These are phyloP conservation scores for Bombus balteatus DNA, from an alignment of 1,140 invertebrate species.

Conservation along the genomic window DNA sequence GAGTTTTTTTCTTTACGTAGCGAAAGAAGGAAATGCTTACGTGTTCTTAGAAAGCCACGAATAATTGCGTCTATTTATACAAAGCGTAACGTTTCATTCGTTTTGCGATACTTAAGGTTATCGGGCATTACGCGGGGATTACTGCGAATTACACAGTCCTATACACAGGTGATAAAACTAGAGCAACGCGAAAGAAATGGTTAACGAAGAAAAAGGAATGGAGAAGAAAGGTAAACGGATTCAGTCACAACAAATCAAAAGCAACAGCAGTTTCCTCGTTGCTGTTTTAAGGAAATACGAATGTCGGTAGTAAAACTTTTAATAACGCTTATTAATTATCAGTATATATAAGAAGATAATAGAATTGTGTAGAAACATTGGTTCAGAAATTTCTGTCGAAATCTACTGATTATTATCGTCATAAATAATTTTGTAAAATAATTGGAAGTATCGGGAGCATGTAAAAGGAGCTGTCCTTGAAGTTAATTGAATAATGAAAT, in stretches of 20 bases:
- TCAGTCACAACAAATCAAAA: not conserved
- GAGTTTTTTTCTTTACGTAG: not conserved
- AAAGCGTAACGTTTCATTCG: constrained; percentile 4
- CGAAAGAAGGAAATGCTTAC: not conserved
- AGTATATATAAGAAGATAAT: too few species aligned
- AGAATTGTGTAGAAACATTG: not conserved
- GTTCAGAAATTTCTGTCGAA: not conserved
- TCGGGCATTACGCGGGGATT: constrained; percentile 30
- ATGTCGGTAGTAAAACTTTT: too few species aligned
- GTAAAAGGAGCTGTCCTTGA: not conserved
- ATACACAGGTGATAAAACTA: constrained; percentile 9
- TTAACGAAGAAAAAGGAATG: not conserved
- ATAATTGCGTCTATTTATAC: constrained; percentile 22
- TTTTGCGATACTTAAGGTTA: constrained; percentile 44
- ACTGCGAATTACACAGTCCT: constrained; percentile 32
- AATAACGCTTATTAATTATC: not conserved
- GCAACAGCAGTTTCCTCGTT: not conserved
- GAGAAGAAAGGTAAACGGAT: not conserved
- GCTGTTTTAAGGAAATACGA: too few species aligned
- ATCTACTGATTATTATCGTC: too few species aligned
- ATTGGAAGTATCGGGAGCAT: not conserved
- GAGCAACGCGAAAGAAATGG: constrained; percentile 14
- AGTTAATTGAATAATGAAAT: not conserved
- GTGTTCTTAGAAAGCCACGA: not conserved
- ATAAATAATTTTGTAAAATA: not conserved